Evolutionary conservation across 2,113 vertebrate species (phyloP), one percentile per base, ranked within the genome.

Genomic region (Osmerus mordax): DNA sequence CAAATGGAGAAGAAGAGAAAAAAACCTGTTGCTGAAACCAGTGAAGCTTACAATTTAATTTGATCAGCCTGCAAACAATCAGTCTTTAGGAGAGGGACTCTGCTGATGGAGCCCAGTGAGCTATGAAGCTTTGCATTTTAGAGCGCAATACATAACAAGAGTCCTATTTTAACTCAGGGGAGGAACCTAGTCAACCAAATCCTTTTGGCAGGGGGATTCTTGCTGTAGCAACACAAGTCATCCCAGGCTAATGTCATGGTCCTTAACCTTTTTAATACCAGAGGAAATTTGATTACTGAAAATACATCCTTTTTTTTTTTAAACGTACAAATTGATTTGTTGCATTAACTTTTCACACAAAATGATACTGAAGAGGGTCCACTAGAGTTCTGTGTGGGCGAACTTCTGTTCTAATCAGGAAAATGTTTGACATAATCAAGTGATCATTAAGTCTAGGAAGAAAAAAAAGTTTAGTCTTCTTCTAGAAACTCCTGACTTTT

Each of bases 1-100:
- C 73, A 80, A 87, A 78, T 79, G 75, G 29, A 25, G 23, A 56
- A 47, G 90, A 78, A 88, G 91, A 90, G 93, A 92, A 92, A 92
- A 94, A 92, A 92, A 96, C 94, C 94, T 94, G 93, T 97, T 96
- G 93, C 93, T 89, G 91, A 92, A 95, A 89, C 92, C 94, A 94
- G 85, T 89, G 92, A 93, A 94, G 94, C 94, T 93, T 95, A 91
- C 90, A 90, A 92, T 97, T 97, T 95, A 96, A 96, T 97, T 97
- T 96, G 87, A 95, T 96, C 93, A 94, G 90, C 91, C 92, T 92
- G 92, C 94, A 95, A 96, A 96, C 94, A 94, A 91, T 95, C 89
- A 90, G 92, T 95, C 92, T 94, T 97, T 96, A 96, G 89, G 91
- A 91, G 86, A 89, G 92, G 89, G 90, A 94, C 92, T 89, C 92